Evolutionary conservation across 1,140 invertebrate genomes (phyloP).

Genomic region (Spodoptera litura): DNA sequence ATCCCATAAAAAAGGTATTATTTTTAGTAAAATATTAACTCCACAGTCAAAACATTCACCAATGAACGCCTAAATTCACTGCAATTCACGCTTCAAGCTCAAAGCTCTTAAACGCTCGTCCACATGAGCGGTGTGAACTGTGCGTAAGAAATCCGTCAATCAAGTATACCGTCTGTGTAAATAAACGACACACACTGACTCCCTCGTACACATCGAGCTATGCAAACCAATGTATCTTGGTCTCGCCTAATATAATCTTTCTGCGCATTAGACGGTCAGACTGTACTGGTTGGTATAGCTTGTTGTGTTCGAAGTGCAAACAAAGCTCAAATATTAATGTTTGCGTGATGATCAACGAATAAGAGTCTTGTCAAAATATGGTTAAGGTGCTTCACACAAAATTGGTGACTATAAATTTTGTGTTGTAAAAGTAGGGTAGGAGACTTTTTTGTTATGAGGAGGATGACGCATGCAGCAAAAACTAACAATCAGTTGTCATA

Average conservation of each 20-base stretch:
- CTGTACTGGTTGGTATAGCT: no score
- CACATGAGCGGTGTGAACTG: not conserved
- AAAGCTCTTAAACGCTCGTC: constrained; percentile 1
- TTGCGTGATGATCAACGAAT: constrained; percentile 45
- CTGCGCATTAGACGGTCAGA: no score
- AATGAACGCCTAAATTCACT: no score
- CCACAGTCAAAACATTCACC: no score
- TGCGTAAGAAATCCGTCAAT: constrained; percentile 29
- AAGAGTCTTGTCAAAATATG: constrained; percentile 35
- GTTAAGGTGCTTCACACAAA: constrained; percentile 21
- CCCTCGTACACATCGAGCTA: not conserved
- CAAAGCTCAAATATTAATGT: constrained; percentile 43
- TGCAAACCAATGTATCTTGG: no score
- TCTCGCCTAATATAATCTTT: no score
- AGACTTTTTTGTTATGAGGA: no score
- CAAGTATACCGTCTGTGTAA: constrained; percentile 37
- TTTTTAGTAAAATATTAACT: no score
- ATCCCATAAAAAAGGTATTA: no score
- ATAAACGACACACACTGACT: constrained; percentile 42
- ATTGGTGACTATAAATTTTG: not conserved
- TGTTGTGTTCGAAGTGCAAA: not conserved
- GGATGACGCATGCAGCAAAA: no score
- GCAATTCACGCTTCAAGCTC: not conserved
- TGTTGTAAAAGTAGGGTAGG: no score
- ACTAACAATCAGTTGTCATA: no score